Conservation (phyloP, 1,140 invertebrate genomes). For the Drosophila lowei region DNA sequence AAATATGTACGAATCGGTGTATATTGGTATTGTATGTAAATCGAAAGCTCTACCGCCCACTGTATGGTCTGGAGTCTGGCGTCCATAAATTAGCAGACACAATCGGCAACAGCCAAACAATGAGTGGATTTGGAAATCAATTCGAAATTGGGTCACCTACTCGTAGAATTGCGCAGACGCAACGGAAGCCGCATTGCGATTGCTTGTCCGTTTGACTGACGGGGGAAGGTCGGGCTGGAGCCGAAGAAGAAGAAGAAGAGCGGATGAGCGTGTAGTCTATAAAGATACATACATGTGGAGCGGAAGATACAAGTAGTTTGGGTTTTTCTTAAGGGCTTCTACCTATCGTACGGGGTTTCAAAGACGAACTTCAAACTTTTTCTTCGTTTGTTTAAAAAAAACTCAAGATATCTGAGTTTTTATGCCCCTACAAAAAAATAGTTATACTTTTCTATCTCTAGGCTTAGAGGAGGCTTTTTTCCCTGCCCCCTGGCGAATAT, state of each 20-base stretch:
- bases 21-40: slow-evolving; percentile 38
- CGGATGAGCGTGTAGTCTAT: too few species aligned
- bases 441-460: too few species aligned
- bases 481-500: too few species aligned
- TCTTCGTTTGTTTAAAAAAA: too few species aligned
- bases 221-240: not conserved
- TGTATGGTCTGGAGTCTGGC: slow-evolving; percentile 17
- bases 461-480: too few species aligned
- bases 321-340: too few species aligned
- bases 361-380: too few species aligned
- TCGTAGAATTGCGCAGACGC: slow-evolving; percentile 70
- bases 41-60: slow-evolving; percentile 44
- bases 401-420: too few species aligned
- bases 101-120: slow-evolving; percentile 34
- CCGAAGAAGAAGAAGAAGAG: not conserved
- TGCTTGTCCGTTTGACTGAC: not conserved
- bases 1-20: slow-evolving; percentile 11
- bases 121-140: slow-evolving; percentile 55
- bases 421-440: too few species aligned
- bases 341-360: too few species aligned
- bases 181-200: slow-evolving; percentile 39
- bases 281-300: too few species aligned
- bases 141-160: slow-evolving; percentile 58
- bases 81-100: slow-evolving; percentile 55
- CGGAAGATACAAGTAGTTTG: too few species aligned